Evolutionary conservation across 2,888 invertebrate genomes (phyloP).

Genomic region (Prostheceraeus crozeri): DNA sequence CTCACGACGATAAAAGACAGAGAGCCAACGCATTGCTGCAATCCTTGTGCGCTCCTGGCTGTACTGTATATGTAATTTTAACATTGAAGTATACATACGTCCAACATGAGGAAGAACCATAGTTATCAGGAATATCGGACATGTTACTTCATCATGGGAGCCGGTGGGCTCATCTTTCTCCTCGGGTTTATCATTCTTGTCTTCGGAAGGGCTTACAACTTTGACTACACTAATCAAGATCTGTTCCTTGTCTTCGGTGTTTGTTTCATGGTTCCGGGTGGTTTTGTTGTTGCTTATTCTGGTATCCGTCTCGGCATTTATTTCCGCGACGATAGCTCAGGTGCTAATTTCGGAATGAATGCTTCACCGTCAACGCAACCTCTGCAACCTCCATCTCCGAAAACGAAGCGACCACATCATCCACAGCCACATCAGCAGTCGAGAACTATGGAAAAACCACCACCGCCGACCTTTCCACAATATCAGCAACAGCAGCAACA

Average conservation of each 20-base stretch:
- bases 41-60: no score
- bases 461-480: neutral
- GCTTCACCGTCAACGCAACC: neutral
- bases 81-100: no score
- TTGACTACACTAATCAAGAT: neutral
- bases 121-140: slow-evolving; percentile 6
- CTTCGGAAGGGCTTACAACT: neutral
- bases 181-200: neutral
- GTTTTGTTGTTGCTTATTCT: neutral
- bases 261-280: neutral
- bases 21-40: no score
- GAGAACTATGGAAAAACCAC: neutral
- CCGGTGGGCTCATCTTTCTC: neutral
- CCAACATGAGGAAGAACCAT: no score
- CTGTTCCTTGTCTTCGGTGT: slow-evolving; percentile 11
- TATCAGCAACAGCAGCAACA: no score
- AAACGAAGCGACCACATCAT: neutral
- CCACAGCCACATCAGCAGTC: neutral
- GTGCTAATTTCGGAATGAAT: no score
- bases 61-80: no score
- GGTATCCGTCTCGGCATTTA: no score
- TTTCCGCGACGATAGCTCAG: no score
- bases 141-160: neutral
- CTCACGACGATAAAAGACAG: no score
- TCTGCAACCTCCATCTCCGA: neutral